Percentiles rank a stretch among this genome's conserved stretches.
phyloP scores from a whole-genome alignment of 2,797 vertebrate species.

The Pseudomugil gertrudae region DNA sequence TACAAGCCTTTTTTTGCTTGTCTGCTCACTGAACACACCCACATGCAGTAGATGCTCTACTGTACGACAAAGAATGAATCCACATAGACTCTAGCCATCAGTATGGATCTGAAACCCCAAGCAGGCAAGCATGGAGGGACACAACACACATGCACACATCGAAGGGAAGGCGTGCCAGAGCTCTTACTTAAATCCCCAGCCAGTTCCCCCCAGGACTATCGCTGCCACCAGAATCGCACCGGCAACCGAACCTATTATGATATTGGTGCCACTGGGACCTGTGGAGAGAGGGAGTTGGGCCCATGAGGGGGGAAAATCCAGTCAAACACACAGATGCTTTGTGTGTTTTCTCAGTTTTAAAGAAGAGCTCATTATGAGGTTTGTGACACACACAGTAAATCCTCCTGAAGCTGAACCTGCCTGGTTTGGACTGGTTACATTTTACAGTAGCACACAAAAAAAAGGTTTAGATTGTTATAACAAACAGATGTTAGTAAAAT shows the following conservation, averaged over 20 bases:
- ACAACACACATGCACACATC: conserved; percentile 57
- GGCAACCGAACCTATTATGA: conserved; percentile 97
- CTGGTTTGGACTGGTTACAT: not conserved
- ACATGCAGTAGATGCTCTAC: not conserved
- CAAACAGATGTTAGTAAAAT: not conserved
- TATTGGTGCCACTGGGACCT: conserved; percentile 99
- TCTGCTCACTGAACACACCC: not conserved
- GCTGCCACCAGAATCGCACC: conserved; percentile 95
- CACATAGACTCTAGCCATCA: conserved; percentile 7
- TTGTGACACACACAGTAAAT: not conserved
- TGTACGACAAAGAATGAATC: conserved; percentile 12
- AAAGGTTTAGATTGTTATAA: not conserved
- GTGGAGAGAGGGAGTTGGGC: conserved; percentile 62
- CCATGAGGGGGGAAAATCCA: conserved; percentile 7
- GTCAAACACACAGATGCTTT: not conserved
- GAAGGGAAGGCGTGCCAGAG: conserved; percentile 61
- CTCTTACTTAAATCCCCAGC: conserved; percentile 99
- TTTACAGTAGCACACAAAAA: not conserved
- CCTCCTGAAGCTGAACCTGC: not conserved
- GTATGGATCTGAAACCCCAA: conserved; percentile 36
- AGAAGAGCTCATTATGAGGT: not conserved
- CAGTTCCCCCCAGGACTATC: conserved; percentile 96
- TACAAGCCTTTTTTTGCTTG: not conserved
- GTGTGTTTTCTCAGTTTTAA: too few relatives aligned
- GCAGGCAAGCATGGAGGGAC: conserved; percentile 47